Conservation (phyloP, 37 sponge, comb jelly and placozoan genomes). For the Chondrosia reniformis region DNA sequence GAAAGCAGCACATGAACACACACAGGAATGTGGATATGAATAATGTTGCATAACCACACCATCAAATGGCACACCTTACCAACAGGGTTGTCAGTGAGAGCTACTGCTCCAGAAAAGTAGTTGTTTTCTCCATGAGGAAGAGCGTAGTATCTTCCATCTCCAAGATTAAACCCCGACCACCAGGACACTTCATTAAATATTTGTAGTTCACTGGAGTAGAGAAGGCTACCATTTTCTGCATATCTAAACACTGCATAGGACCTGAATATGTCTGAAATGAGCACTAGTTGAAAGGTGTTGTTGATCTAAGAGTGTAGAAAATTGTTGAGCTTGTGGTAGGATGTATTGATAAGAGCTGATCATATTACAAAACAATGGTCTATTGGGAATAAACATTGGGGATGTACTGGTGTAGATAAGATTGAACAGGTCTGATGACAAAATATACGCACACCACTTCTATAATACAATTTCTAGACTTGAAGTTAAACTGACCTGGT, state of each 20-base stretch:
- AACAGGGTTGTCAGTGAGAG: background rate
- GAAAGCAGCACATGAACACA: background rate
- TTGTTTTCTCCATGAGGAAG: too few species aligned
- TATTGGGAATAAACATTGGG: too few species aligned
- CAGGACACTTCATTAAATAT: background rate
- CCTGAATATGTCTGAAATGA: background rate
- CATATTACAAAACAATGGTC: too few species aligned
- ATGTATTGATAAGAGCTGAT: too few species aligned
- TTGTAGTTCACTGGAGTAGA: background rate
- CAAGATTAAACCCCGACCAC: constrained; percentile 17
- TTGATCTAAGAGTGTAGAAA: background rate
- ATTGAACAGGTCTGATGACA: background rate
- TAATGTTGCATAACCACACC: background rate
- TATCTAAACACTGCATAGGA: background rate
- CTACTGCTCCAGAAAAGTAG: too few species aligned
- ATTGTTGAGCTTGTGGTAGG: too few species aligned
- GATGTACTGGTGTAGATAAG: background rate
- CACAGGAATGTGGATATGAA: background rate
- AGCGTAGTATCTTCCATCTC: constrained; percentile 6
- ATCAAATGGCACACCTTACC: background rate
- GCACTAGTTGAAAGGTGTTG: constrained; percentile 18
- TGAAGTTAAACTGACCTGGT: too few species aligned
- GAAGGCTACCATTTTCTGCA: background rate
- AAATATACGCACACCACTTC: background rate
- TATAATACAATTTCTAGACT: too few species aligned